Percentiles rank a stretch among this genome's conserved stretches.
Conservation (phyloP, 2,888 invertebrate genomes). For the Drosophila differens region DNA sequence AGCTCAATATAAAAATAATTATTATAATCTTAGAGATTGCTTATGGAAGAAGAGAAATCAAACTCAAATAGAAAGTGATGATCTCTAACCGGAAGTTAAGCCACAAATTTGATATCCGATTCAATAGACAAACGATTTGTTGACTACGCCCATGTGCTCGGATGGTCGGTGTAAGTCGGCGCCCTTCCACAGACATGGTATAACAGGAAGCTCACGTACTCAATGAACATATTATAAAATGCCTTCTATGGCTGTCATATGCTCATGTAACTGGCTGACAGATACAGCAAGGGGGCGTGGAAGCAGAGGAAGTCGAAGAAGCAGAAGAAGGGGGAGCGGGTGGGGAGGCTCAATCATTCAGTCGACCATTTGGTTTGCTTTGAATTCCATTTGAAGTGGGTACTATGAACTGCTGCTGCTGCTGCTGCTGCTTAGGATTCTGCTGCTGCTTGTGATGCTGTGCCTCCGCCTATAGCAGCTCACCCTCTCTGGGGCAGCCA, state of each 20-base stretch:
- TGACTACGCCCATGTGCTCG: conserved; percentile 36
- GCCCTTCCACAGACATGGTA: conserved; percentile 3
- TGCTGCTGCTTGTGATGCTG: conserved; percentile 16
- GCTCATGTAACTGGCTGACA: conserved; percentile 79
- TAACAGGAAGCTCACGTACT: conserved; percentile 74
- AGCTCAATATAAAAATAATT: background rate
- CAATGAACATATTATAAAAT: conserved; percentile 80
- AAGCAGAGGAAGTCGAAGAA: background rate
- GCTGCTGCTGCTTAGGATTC: conserved; percentile 7
- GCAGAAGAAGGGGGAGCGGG: background rate
- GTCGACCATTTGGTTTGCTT: conserved; percentile 67
- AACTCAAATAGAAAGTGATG: no score
- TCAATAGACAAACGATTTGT: background rate
- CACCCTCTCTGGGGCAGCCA: conserved; percentile 4
- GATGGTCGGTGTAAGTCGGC: background rate
- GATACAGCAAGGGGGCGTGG: conserved; percentile 19
- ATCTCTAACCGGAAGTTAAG: background rate
- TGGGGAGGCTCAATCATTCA: conserved; percentile 1
- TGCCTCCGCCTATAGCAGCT: conserved; percentile 20
- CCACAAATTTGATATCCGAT: conserved; percentile 2
- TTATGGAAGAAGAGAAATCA: background rate
- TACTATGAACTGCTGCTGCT: conserved; percentile 23
- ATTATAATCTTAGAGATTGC: background rate
- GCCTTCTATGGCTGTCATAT: conserved; percentile 77
- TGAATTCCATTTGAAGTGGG: conserved; percentile 74